phyloP scores from a whole-genome alignment of 1,140 invertebrate genomes.

The Cephus cinctus region DNA sequence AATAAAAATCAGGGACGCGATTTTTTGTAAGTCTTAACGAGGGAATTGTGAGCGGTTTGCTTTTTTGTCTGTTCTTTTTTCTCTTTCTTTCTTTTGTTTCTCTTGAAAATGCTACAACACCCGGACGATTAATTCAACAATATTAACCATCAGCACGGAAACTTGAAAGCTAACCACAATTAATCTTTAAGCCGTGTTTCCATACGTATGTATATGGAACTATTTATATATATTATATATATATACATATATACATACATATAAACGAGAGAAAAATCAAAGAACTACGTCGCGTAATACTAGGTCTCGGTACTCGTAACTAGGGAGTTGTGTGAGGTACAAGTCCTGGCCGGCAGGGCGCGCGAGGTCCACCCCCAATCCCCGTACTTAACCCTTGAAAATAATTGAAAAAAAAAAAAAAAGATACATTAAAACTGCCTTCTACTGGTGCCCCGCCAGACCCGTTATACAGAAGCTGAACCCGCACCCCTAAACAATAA shows the following conservation, averaged over 20 bases:
- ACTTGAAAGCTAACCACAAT: too few relatives aligned
- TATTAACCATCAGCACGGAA: too few relatives aligned
- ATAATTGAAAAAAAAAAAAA: background rate
- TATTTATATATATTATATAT: too few relatives aligned
- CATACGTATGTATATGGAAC: too few relatives aligned
- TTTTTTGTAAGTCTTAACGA: too few relatives aligned
- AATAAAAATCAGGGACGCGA: background rate
- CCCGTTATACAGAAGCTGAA: constrained; percentile 4
- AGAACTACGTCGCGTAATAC: constrained; percentile 26
- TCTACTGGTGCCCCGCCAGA: constrained; percentile 21
- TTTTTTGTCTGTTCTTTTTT: too few relatives aligned
- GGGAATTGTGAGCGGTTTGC: constrained; percentile 20
- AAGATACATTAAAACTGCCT: constrained; percentile 9
- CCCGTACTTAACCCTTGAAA: constrained; percentile 49
- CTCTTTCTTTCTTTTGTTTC: too few relatives aligned
- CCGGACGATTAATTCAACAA: too few relatives aligned
- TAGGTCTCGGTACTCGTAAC: constrained; percentile 59
- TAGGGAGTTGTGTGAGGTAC: constrained; percentile 60
- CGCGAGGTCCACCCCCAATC: constrained; percentile 53
- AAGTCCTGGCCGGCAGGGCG: constrained; percentile 58
- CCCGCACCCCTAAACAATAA: constrained; percentile 16
- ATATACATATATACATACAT: background rate
- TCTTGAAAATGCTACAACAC: too few relatives aligned
- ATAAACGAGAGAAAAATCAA: background rate
- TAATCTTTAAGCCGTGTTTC: too few relatives aligned